Evolutionary conservation across 2,797 vertebrate species (phyloP), one percentile per base, ranked within the genome.

Genomic region (Phylloscopus collybita): DNA sequence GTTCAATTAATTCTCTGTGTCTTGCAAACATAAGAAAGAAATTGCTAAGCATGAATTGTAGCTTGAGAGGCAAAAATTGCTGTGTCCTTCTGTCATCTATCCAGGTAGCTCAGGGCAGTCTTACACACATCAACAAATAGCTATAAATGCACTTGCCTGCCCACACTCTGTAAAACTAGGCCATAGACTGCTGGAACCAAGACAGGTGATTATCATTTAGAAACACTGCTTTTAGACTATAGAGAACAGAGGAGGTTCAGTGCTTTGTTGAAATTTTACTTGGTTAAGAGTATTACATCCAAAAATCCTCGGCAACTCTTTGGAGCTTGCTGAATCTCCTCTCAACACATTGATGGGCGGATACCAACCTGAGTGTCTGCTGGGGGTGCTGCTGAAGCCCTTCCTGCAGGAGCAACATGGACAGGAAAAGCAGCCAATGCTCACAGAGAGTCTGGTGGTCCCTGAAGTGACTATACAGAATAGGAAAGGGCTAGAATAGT

Each of bases 1-100:
- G 0, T 87, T 82, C 53, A 53, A 3, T 67, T 76, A 62, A 64
- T 89, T 85, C 20, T 20, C 6, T 1, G 0, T 56, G 36, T 45
- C 32, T 72, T 70, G 22, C 30, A 86, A 85, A 60, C 17, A 11
- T 26, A 45, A 64, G 57, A n/a, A 5, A 4, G 36, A 26, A 85
- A 21, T 45, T 67, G 5, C 42, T 82, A 38, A 21, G 15, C 3
- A 10, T 6, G 23, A 61, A 7, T 36, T 0, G 0, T 25, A 62
- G 9, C 32, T 71, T 80, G 29, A 78, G 61, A 86, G 25, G n/a
- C 27, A 85, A 78, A 93, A 88, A 47, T 40, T 86, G 6, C 65
- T 60, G 9, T 65, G 34, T 80, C 76, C 73, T 62, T 88, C 42
- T 80, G 45, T 30, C 57, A 91, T 50, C 11, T 66, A 7, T 65